Evolutionary conservation across 1,140 invertebrate species (phyloP), one percentile per base, ranked within the genome.

Genomic region (Rhysida immarginata): DNA sequence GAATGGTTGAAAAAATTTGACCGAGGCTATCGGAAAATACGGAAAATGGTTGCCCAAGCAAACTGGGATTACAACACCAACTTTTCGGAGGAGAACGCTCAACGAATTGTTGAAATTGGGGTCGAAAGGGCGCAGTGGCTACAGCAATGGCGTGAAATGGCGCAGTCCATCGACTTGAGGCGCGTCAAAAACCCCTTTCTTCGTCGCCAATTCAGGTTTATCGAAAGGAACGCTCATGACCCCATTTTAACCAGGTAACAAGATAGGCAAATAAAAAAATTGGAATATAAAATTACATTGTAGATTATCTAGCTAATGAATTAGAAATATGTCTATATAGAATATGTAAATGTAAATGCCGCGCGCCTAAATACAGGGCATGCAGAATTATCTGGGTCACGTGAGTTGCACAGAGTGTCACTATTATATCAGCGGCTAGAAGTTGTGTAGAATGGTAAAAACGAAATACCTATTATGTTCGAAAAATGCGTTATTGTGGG

Each of bases 51-150:
- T 2, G 35, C 53, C 18, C 21, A 24, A 23, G 3, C 45, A 2
- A 35, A 45, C 24, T 54, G 53, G 53, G 43, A 54, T 8, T 54
- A 54, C 25, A 54, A 54, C 41, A 54, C 53, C 16, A 54, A 54
- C 53, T 79, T 86, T 44, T 86, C 84, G 0, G 81, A 83, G 54
- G 63, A 64, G 25, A 86, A 84, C 68, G 75, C 78, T 25, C 73
- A 79, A 14, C 72, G 76, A 2, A 8, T 54, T 13, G 26, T 23
- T 2, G 41, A 54, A 8, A n/a, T 14, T 8, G 41, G 53, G 8
- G 25, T 54, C 2, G 8, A 16, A 5, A 23, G 41, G 18, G 27
- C 29, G 2, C 11, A 13, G 5, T 54, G 27, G 26, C 43, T 54
- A 20, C 21, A 26, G 25, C 53, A 35, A 2, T 54, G 53, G 53